Percentiles rank a stretch among this genome's conserved stretches.
Evolutionary conservation across 2,113 vertebrate genomes (phyloP).

Genomic region (Phrynosoma blainvillii): DNA sequence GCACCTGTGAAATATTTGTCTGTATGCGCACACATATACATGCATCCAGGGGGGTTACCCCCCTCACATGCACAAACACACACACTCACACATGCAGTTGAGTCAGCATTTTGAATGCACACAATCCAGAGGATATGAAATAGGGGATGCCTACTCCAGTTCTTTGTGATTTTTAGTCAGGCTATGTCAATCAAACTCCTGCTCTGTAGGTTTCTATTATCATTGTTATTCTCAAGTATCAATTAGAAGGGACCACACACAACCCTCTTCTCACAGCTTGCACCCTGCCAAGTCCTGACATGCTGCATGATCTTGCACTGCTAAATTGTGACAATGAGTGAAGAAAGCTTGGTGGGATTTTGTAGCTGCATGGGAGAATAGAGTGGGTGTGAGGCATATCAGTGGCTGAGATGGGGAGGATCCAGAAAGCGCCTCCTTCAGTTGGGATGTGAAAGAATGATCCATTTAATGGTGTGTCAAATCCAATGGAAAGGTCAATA

Average conservation of each 20-base stretch:
- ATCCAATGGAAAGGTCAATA: neutral
- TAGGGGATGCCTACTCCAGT: constrained; percentile 43
- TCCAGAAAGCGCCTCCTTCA: neutral
- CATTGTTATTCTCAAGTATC: constrained; percentile 42
- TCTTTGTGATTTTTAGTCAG: constrained; percentile 33
- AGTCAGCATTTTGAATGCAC: constrained; percentile 48
- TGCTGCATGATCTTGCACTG: constrained; percentile 50
- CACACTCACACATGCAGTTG: constrained; percentile 49
- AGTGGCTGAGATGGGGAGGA: neutral
- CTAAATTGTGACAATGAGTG: neutral
- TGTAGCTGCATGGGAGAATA: neutral
- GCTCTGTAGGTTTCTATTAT: constrained; percentile 50
- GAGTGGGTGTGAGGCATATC: neutral
- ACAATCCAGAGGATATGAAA: constrained; percentile 51
- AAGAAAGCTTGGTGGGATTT: neutral
- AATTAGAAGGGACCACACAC: constrained; percentile 55
- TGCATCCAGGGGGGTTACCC: neutral
- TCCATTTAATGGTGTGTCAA: neutral
- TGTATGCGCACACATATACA: neutral
- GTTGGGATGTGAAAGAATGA: neutral
- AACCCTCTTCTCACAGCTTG: constrained; percentile 33
- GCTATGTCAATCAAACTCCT: constrained; percentile 43
- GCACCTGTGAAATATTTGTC: constrained; percentile 56
- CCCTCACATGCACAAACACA: constrained; percentile 3
- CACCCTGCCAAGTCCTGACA: constrained; percentile 33